These are phyloP conservation scores for Tetramorium alpestre DNA, from an alignment of 1,140 invertebrate genomes.

Conservation along the genomic window DNA sequence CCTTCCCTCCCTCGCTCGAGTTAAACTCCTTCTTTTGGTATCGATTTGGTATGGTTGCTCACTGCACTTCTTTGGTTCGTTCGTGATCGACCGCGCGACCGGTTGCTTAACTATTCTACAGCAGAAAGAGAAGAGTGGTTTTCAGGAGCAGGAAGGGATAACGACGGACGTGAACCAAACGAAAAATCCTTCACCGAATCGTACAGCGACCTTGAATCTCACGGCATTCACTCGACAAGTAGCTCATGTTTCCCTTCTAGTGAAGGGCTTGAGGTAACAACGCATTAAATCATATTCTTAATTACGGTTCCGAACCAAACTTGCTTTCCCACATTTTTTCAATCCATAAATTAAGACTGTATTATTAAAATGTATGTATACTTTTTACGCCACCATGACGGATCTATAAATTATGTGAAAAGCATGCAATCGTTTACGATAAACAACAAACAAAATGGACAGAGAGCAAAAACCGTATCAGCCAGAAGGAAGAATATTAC, in stretches of 20 bases:
- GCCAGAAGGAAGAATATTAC: not conserved
- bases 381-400: not conserved
- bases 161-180: not conserved
- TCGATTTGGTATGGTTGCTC: constrained; percentile 72
- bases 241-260: constrained; percentile 11
- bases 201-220: constrained; percentile 45
- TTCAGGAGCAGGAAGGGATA: constrained; percentile 27
- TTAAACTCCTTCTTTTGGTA: constrained; percentile 68
- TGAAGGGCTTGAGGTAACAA: constrained; percentile 17
- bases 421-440: not conserved
- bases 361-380: too few species aligned
- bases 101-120: constrained; percentile 59
- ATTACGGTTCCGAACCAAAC: not conserved
- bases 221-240: constrained; percentile 38
- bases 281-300: constrained; percentile 17
- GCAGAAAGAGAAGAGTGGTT: constrained; percentile 40
- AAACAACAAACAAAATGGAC: not conserved
- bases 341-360: not conserved
- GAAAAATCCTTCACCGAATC: constrained; percentile 37
- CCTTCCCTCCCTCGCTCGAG: not conserved
- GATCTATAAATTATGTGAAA: not conserved
- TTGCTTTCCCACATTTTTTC: not conserved
- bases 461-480: not conserved
- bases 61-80: constrained; percentile 66
- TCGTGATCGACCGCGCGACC: constrained; percentile 56